Base-by-base conservation (phyloP, 2,888 invertebrate species). In the Phaonia tiefii region DNA sequence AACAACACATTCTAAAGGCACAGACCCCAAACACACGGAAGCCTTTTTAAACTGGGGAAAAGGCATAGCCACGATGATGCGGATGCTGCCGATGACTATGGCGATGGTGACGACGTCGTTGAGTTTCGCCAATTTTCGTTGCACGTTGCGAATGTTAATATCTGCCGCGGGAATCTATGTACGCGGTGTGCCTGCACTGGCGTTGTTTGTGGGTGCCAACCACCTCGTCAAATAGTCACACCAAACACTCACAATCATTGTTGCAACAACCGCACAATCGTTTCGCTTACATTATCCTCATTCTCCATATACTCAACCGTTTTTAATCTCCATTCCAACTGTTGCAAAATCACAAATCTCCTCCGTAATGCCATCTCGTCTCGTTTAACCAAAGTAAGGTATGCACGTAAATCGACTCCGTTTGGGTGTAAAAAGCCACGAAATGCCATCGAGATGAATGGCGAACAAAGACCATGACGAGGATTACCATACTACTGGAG, bases 1-100 rank as follows among this genome's bases (percentile, higher is more conserved):
- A 26, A 42, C 54, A 60, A n/a, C 26, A 10, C 25, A 17, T 63
- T 31, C 80, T 80, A 74, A 80, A 80, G 80, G 76, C 39, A 37
- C 51, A 69, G 13, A 15, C 42, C 42, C 25, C 51, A 69, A 69
- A n/a, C n/a, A n/a, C n/a, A n/a, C n/a, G n/a, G n/a, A 54, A 69
- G 42, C 39, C 60, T 60, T 60, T 49, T 13, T 13, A 22, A 63
- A 22, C 39, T n/a, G n/a, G 63, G 22, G 42, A 42, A 63, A 63
- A 44, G 63, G 63, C 42, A 65, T 10, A 44, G n/a, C 42, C 20
- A 44, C n/a, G 42, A 22, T 25, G 25, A 15, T 22, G 39, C 8
- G 3, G 46, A 17, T 22, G 63, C 2, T 25, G 56, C 5, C 25
- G 56, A 20, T 60, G 70, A n/a, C 5, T 15, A 31, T 31, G 46